phyloP scores from a whole-genome alignment of 1,140 invertebrate species.

The Acromyrmex heyeri region DNA sequence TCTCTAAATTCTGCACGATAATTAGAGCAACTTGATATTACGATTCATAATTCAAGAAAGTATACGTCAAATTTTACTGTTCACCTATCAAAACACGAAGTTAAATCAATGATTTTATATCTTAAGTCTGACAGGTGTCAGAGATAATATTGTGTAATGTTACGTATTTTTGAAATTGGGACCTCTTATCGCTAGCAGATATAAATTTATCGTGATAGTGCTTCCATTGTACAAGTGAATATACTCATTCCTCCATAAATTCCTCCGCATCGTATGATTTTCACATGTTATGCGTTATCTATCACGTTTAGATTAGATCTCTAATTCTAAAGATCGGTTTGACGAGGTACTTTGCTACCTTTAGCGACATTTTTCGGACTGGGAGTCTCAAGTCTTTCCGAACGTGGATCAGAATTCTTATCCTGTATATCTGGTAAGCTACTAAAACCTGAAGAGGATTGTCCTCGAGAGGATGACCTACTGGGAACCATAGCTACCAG shows the following conservation, averaged over 20 bases:
- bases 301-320: not conserved
- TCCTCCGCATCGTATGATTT: not conserved
- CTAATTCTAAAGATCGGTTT: conserved; percentile 76
- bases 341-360: conserved; percentile 47
- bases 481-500: conserved; percentile 63
- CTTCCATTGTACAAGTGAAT: not conserved
- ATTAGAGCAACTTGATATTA: not conserved
- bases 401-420: conserved; percentile 34
- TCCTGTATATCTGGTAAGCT: conserved; percentile 78
- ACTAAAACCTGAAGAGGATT: conserved; percentile 81
- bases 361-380: conserved; percentile 71
- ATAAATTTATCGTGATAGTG: conserved; percentile 19
- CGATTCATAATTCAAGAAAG: not conserved
- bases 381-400: conserved; percentile 66
- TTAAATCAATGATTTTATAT: not conserved
- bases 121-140: not conserved
- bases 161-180: not conserved
- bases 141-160: not conserved
- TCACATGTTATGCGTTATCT: not conserved
- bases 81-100: not conserved
- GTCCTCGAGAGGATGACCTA: conserved; percentile 77
- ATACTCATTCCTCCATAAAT: conserved; percentile 11
- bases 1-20: conserved; percentile 26
- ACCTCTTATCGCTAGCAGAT: not conserved
- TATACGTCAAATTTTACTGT: not conserved